These are phyloP conservation scores for Pomatorhinus ruficollis DNA, from an alignment of 2,113 vertebrate species.

Conservation along the genomic window DNA sequence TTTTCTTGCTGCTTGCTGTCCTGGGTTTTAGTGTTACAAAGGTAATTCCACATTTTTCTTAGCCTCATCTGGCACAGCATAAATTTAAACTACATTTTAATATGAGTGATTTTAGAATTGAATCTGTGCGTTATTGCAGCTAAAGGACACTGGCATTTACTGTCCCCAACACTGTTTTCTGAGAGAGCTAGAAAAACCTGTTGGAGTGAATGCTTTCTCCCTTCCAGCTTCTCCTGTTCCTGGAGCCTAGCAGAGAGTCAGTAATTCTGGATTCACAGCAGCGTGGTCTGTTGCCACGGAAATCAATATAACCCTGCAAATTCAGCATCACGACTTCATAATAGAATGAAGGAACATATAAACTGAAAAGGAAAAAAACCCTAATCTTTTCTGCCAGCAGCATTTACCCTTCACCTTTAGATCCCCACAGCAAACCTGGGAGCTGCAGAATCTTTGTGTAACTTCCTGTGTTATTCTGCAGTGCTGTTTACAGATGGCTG, in stretches of 20 bases:
- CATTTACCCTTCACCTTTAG: background rate
- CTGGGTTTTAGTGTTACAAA: background rate
- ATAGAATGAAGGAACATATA: background rate
- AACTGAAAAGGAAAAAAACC: background rate
- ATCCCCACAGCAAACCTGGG: background rate
- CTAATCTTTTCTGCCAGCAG: background rate
- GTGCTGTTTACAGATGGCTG: background rate
- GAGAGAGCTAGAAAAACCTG: background rate
- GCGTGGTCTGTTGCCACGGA: background rate
- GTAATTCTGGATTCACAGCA: background rate
- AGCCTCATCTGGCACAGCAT: background rate
- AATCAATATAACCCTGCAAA: background rate
- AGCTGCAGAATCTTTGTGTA: background rate
- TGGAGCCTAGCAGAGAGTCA: background rate
- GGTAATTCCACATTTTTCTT: background rate
- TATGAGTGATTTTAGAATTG: background rate
- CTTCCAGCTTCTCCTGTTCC: background rate
- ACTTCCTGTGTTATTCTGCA: background rate
- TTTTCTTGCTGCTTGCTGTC: background rate
- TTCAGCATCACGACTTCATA: constrained; percentile 29
- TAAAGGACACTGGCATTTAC: background rate
- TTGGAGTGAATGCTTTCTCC: background rate
- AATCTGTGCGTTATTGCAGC: background rate
- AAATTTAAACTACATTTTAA: background rate
- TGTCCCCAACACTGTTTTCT: background rate